Percentiles rank a stretch among this genome's conserved stretches.
These are phyloP conservation scores for Drosophila nebulosa DNA, from an alignment of 1,140 invertebrate genomes.

Conservation along the genomic window DNA sequence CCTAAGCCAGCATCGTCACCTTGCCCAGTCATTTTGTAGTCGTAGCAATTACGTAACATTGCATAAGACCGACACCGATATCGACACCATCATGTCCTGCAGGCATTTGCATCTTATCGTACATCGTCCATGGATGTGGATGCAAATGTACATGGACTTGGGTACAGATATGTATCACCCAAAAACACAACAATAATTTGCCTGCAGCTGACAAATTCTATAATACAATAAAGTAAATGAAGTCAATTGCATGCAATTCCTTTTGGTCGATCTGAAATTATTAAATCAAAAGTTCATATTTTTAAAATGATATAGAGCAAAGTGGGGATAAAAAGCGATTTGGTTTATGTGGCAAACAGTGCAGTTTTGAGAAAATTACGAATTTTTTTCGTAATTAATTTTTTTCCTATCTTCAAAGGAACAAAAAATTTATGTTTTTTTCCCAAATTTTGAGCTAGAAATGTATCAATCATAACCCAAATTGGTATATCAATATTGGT, in stretches of 20 bases:
- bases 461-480: too few species aligned
- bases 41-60: slow-evolving; percentile 71
- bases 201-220: neutral
- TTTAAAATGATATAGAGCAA: too few species aligned
- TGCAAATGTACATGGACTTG: neutral
- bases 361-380: too few species aligned
- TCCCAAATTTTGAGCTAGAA: too few species aligned
- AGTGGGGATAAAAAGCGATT: too few species aligned
- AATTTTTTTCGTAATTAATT: too few species aligned
- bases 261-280: too few species aligned
- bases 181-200: neutral
- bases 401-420: too few species aligned
- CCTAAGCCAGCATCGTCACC: slow-evolving; percentile 13
- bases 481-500: too few species aligned
- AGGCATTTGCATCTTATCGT: slow-evolving; percentile 66
- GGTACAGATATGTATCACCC: neutral
- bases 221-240: neutral
- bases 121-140: neutral
- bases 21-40: slow-evolving; percentile 56
- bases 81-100: slow-evolving; percentile 47
- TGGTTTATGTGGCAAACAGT: too few species aligned
- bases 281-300: neutral
- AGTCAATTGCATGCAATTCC: neutral
- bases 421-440: too few species aligned
- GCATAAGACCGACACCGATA: slow-evolving; percentile 16